Percentiles rank a stretch among this genome's conserved stretches.
phyloP scores from a whole-genome alignment of 2,888 invertebrate genomes.

The Epistrophe grossulariae region DNA sequence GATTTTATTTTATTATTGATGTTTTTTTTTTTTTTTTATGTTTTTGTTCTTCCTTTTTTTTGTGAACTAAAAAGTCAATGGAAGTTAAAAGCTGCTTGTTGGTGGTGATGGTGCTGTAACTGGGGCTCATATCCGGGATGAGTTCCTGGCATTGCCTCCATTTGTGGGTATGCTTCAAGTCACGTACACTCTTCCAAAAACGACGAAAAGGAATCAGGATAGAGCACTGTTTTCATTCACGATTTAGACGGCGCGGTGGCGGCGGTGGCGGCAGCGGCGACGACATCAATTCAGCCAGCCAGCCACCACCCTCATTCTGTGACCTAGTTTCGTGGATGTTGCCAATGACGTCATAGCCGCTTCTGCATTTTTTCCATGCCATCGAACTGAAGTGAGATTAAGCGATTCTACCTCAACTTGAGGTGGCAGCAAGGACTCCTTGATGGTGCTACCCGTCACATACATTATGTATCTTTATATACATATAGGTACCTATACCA shows the following conservation, averaged over 20 bases:
- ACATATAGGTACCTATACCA: background rate
- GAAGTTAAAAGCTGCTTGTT: background rate
- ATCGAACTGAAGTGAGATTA: conserved; percentile 38
- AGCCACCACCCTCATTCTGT: conserved; percentile 41
- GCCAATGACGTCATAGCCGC: conserved; percentile 66
- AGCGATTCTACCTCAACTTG: conserved; percentile 45
- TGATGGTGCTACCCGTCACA: background rate
- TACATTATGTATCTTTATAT: background rate
- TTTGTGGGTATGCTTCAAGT: conserved; percentile 40
- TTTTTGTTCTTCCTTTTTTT: background rate
- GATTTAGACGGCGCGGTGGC: background rate
- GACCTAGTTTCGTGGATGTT: conserved; percentile 57
- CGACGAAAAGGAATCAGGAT: background rate
- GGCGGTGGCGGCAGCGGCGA: background rate
- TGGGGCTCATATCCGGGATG: conserved; percentile 48
- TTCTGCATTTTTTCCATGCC: conserved; percentile 54
- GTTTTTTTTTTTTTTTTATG: background rate
- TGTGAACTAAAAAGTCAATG: background rate
- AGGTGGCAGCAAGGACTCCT: conserved; percentile 5
- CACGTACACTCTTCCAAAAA: conserved; percentile 56
- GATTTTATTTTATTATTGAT: conserved; percentile 35
- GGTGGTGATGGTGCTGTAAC: background rate
- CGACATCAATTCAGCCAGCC: background rate
- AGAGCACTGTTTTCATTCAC: conserved; percentile 48
- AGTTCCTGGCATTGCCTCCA: conserved; percentile 54